phyloP scores from a whole-genome alignment of 2,888 invertebrate species.

The Lasius platythorax region DNA sequence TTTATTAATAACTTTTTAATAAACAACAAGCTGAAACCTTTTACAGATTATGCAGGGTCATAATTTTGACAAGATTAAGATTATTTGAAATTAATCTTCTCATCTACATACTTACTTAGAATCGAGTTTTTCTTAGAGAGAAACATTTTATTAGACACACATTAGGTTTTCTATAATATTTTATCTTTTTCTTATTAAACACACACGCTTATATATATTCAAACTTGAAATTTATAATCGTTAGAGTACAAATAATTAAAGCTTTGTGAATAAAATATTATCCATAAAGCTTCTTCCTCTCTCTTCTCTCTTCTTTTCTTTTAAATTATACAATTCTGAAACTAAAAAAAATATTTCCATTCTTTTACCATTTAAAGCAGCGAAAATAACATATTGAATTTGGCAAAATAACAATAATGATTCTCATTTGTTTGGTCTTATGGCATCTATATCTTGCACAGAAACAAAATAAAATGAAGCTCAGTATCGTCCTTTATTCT shows the following conservation, averaged over 20 bases:
- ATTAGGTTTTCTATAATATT: background rate
- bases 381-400: slow-evolving; percentile 3
- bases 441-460: background rate
- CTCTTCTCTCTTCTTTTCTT: background rate
- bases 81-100: too few species aligned
- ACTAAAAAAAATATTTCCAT: background rate
- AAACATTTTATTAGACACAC: background rate
- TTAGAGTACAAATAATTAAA: background rate
- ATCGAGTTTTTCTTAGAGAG: background rate
- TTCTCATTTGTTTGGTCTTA: background rate
- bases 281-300: background rate
- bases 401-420: background rate
- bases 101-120: background rate
- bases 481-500: background rate
- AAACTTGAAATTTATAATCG: slow-evolving; percentile 1
- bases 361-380: background rate
- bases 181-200: background rate
- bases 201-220: background rate
- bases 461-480: background rate
- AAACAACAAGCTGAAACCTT: too few species aligned
- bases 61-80: too few species aligned
- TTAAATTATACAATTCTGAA: background rate
- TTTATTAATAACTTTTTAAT: too few species aligned
- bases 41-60: too few species aligned
- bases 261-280: background rate